Conservation (phyloP, 1,140 invertebrate genomes). For the Brachionus angularis region DNA sequence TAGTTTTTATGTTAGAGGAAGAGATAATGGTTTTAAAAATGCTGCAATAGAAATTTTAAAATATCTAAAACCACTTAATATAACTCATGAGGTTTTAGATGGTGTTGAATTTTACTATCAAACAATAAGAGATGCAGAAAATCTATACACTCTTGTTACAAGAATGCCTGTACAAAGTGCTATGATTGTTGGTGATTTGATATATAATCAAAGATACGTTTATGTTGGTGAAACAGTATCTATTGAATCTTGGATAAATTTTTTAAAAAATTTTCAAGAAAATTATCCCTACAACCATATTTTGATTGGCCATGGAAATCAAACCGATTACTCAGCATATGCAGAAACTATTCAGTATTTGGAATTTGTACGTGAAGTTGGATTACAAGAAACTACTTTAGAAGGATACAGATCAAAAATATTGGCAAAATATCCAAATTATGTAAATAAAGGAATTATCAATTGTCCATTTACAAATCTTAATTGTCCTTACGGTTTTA, state of each 20-base stretch:
- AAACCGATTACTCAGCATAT: not conserved
- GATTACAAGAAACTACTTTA: not conserved
- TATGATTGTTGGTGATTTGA: not conserved
- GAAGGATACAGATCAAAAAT: not conserved
- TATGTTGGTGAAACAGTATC: not conserved
- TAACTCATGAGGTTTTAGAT: not conserved
- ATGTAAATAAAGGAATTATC: not conserved
- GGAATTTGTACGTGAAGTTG: not conserved
- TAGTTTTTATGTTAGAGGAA: not conserved
- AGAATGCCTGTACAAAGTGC: not conserved
- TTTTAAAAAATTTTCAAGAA: not conserved
- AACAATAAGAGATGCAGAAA: not conserved
- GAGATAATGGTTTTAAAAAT: not conserved
- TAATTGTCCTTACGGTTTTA: not conserved
- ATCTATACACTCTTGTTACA: not conserved
- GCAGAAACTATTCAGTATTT: not conserved
- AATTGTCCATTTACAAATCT: not conserved
- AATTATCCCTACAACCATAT: not conserved
- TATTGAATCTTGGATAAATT: not conserved
- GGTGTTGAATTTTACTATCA: not conserved
- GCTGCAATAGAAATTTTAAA: not conserved
- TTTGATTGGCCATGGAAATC: not conserved
- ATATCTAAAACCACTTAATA: not conserved
- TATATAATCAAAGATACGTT: not conserved
- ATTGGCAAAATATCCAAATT: not conserved